Conservation (phyloP, 2,797 vertebrate species). For the Acanthurus tractus region DNA sequence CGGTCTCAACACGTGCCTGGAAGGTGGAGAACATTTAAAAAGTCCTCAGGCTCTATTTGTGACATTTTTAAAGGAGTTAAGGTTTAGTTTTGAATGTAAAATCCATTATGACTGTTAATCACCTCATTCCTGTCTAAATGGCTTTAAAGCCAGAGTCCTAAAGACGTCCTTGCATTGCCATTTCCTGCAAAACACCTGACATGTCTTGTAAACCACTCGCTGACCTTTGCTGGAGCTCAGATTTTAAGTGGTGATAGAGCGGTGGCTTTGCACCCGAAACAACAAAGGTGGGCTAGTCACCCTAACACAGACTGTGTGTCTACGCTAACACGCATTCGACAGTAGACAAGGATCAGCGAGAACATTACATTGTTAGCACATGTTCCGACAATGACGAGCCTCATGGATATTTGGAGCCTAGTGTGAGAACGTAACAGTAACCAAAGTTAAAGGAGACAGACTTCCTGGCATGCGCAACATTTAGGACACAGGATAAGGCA, state of each 20-base stretch:
- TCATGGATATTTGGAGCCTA: slow-evolving; percentile 48
- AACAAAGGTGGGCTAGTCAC: slow-evolving; percentile 36
- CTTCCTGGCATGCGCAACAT: slow-evolving; percentile 51
- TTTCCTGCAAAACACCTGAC: slow-evolving; percentile 35
- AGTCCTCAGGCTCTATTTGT: slow-evolving; percentile 29
- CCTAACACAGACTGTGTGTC: slow-evolving; percentile 10
- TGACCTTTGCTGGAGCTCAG: slow-evolving; percentile 43
- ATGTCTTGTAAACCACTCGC: slow-evolving; percentile 39
- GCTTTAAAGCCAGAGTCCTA: slow-evolving; percentile 50
- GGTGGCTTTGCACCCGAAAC: slow-evolving; percentile 40
- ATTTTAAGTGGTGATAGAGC: slow-evolving; percentile 48
- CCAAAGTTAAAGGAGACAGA: slow-evolving; percentile 42
- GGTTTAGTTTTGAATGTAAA: slow-evolving; percentile 40
- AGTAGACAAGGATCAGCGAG: slow-evolving; percentile 36
- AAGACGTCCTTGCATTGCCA: slow-evolving; percentile 37
- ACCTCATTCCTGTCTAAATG: slow-evolving; percentile 60
- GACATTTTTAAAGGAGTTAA: slow-evolving; percentile 35
- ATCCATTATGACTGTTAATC: slow-evolving; percentile 56
- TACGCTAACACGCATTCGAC: slow-evolving; percentile 28
- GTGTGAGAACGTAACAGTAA: slow-evolving; percentile 41
- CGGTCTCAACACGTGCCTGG: slow-evolving; percentile 42
- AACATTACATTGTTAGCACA: slow-evolving; percentile 44
- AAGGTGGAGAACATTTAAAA: slow-evolving; percentile 22
- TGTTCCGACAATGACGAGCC: slow-evolving; percentile 33
- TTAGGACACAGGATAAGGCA: slow-evolving; percentile 50